phyloP scores from a whole-genome alignment of 1,140 invertebrate genomes.

The Leptoteleia sp. region DNA sequence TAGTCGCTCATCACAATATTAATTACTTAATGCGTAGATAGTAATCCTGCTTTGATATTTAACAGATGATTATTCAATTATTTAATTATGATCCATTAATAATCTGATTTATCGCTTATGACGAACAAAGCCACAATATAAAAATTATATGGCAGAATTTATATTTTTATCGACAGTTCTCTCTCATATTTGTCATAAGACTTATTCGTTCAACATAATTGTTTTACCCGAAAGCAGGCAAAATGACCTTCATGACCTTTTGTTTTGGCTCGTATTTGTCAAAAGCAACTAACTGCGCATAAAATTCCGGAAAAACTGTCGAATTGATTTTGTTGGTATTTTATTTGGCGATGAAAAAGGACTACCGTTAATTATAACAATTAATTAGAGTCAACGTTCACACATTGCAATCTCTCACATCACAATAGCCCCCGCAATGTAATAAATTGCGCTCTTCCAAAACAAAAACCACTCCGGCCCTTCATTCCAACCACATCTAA shows the following conservation, averaged over 20 bases:
- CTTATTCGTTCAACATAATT: no score
- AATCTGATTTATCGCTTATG: no score
- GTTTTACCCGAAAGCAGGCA: not conserved
- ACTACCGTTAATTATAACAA: conserved; percentile 49
- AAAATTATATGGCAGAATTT: no score
- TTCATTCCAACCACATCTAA: conserved; percentile 50
- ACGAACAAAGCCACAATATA: no score
- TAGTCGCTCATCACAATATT: conserved; percentile 4
- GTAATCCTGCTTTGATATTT: no score
- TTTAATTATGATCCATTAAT: no score
- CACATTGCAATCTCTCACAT: conserved; percentile 41
- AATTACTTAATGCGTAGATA: no score
- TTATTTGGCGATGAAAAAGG: conserved; percentile 21
- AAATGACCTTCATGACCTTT: not conserved
- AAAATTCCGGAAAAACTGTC: conserved; percentile 8
- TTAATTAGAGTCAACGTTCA: conserved; percentile 43
- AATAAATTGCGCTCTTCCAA: conserved; percentile 50
- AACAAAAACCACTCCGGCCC: conserved; percentile 53
- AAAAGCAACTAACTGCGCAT: conserved; percentile 11
- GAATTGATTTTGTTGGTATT: conserved; percentile 34
- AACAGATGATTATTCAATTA: no score
- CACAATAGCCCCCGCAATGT: conserved; percentile 39
- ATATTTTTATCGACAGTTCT: no score
- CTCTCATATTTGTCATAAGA: no score
- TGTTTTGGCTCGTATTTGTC: conserved; percentile 6